Percentiles rank a stretch among this genome's conserved stretches.
Conservation (phyloP, 1,140 invertebrate genomes). For the Arctopsyche grandis region DNA sequence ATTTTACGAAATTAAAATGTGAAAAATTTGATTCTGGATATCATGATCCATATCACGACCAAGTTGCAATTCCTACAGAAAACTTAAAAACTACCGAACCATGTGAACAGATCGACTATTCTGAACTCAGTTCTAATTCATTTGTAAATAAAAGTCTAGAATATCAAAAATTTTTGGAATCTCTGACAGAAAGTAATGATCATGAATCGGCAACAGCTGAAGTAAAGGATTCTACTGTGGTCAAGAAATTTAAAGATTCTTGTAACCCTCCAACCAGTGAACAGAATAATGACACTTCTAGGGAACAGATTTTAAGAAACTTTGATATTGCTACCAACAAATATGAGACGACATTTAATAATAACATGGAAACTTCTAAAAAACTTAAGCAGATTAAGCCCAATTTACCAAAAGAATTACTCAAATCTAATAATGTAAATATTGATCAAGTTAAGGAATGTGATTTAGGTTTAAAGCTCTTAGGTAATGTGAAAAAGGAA, state of each 20-base stretch:
- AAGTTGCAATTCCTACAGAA: no score
- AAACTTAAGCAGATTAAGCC: not conserved
- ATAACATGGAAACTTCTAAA: not conserved
- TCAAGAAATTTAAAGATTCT: not conserved
- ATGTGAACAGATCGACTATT: not conserved
- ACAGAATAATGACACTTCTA: not conserved
- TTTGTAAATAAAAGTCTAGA: no score
- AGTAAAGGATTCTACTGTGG: not conserved
- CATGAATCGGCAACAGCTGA: not conserved
- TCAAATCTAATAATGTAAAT: not conserved
- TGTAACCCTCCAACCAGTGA: not conserved
- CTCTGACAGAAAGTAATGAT: not conserved
- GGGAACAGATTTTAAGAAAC: conserved; percentile 25
- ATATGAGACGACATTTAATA: not conserved
- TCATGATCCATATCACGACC: not conserved
- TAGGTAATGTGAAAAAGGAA: not conserved
- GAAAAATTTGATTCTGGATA: not conserved
- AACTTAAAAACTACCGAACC: not conserved
- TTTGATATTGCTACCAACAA: conserved; percentile 23
- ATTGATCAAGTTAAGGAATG: not conserved
- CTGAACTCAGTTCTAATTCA: no score
- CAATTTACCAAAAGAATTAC: not conserved
- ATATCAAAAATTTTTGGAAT: no score
- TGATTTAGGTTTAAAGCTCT: not conserved
- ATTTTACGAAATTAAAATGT: not conserved